These are phyloP conservation scores for Heliconius hortense DNA, from an alignment of 2,888 invertebrate genomes.

Conservation along the genomic window DNA sequence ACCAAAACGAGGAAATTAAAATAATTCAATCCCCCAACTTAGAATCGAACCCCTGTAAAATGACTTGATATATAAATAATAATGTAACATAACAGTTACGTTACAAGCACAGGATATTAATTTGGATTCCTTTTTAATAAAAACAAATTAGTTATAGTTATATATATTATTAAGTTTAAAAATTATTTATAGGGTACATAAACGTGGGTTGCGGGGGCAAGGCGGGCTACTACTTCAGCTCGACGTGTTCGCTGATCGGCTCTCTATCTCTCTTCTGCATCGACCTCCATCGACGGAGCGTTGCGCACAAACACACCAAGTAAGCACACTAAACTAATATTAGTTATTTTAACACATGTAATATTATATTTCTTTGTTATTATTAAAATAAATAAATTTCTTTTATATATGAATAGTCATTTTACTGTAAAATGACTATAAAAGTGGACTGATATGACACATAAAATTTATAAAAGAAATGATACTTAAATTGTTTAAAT, in stretches of 20 bases:
- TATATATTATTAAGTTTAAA: too few relatives aligned
- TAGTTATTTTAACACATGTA: not conserved
- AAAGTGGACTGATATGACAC: not conserved
- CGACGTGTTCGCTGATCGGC: conserved; percentile 88
- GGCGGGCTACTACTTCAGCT: conserved; percentile 92
- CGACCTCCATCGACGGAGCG: conserved; percentile 88
- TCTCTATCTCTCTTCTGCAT: conserved; percentile 90
- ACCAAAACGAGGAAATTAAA: too few relatives aligned
- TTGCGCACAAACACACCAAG: conserved; percentile 87
- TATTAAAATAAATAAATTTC: too few relatives aligned
- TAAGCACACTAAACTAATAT: conserved; percentile 44
- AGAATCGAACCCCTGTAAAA: too few relatives aligned
- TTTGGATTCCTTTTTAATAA: too few relatives aligned
- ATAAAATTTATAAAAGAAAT: not conserved
- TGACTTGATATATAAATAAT: too few relatives aligned
- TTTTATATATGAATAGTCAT: too few relatives aligned
- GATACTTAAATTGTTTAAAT: not conserved
- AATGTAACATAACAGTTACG: too few relatives aligned
- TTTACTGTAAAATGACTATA: too few relatives aligned
- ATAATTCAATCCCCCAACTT: too few relatives aligned
- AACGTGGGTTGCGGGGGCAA: conserved; percentile 89
- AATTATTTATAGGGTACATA: conserved; percentile 85
- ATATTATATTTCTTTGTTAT: not conserved
- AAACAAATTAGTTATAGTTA: too few relatives aligned
- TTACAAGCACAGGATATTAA: too few relatives aligned